These are phyloP conservation scores for Ailuropoda melanoleuca DNA, from an alignment of 2,113 vertebrate species.

Conservation along the genomic window DNA sequence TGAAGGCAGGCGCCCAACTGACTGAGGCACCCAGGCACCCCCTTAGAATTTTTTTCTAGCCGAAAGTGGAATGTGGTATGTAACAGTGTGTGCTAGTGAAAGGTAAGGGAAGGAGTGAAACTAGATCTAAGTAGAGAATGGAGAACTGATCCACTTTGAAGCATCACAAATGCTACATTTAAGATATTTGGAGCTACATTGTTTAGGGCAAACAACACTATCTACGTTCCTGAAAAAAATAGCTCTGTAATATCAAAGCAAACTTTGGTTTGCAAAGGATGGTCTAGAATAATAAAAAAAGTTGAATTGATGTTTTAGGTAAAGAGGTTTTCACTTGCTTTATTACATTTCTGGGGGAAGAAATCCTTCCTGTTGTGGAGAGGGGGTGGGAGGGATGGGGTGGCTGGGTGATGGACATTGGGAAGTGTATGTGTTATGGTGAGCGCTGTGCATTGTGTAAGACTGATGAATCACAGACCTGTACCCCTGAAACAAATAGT, in stretches of 20 bases:
- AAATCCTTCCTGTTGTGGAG: not conserved
- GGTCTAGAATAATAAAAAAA: not conserved
- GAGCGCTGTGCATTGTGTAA: too few relatives aligned
- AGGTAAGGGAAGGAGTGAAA: not conserved
- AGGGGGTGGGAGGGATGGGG: too few relatives aligned
- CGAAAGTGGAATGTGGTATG: not conserved
- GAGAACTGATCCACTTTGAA: not conserved
- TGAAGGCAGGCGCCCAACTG: not conserved
- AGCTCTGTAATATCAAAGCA: not conserved
- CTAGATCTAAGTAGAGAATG: not conserved
- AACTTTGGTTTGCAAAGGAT: conserved; percentile 32
- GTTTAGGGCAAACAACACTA: not conserved
- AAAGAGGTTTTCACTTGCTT: conserved; percentile 51
- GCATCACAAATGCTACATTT: not conserved
- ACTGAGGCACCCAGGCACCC: too few relatives aligned
- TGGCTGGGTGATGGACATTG: too few relatives aligned
- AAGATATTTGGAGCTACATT: not conserved
- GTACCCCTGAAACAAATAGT: too few relatives aligned
- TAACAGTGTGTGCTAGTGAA: not conserved
- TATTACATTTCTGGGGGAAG: not conserved
- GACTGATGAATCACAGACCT: too few relatives aligned
- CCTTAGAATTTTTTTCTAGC: not conserved
- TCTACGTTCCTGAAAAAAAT: conserved; percentile 27
- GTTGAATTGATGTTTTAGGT: conserved; percentile 17
- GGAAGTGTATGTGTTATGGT: too few relatives aligned